Evolutionary conservation across 2,797 vertebrate genomes (phyloP), one percentile per base, ranked within the genome.

Genomic region (Diglossa cyanea): DNA sequence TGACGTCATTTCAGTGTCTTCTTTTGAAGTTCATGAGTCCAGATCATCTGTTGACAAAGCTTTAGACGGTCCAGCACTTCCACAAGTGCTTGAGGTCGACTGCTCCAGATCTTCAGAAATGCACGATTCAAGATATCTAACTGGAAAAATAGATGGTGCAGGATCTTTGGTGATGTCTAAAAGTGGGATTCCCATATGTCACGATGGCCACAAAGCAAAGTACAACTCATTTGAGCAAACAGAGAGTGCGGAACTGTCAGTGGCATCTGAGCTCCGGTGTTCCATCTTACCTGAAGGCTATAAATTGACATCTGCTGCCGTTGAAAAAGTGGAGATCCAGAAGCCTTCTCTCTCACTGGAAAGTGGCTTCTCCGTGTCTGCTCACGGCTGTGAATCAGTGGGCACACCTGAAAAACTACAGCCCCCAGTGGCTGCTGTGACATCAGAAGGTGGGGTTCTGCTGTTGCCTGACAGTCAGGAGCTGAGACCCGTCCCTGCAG

Each of bases 201-300:
- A 80, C 2, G 92, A 92, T 72, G 58, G 50, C 51, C 78, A 61
- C 66, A 84, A 60, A 72, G 42, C 82, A 31, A 93, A 97, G 94
- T 97, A 97, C 71, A 96, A 83, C 60, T 98, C 77, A 97, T 90
- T 94, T 48, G 93, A 95, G 80, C 86, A 51, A 53, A 60, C 50
- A 10, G 67, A 84, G 61, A 55, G n/a, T 42, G 62, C 48, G 28
- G 97, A 96, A 23, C 82, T 95, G 77, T 96, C 95, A 0, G 63
- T 96, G 73, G 94, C 94, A 17, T 89, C 98, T 87, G 94, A 96
- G 62, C 94, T 76, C 75, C 96, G 95, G 44, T 72, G 80, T 57
- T 97, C 97, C 45, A 84, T 92, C 24, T 95, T 96, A 25, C 92
- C 96, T 17, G 97, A 98, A 51, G 94, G 68, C 72, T 86, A 26